Conservation (phyloP, 2,113 vertebrate species). For the Steatornis caripensis region DNA sequence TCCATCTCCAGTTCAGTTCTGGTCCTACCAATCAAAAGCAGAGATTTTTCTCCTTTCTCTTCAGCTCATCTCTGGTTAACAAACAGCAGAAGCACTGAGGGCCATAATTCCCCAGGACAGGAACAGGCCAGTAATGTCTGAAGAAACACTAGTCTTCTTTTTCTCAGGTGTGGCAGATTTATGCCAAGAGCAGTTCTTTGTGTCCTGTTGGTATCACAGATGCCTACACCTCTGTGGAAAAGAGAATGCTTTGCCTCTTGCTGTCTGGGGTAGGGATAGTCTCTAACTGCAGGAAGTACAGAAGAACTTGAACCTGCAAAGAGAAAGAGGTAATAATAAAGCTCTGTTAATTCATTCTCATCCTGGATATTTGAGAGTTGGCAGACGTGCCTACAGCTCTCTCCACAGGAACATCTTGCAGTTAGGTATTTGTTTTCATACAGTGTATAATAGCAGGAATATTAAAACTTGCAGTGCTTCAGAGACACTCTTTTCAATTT, state of each 20-base stretch:
- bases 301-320: conserved; percentile 91
- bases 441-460: neutral
- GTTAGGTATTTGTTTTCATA: neutral
- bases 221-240: conserved; percentile 94
- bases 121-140: neutral
- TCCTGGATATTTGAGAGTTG: neutral
- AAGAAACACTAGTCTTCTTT: neutral
- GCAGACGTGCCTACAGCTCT: neutral
- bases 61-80: neutral
- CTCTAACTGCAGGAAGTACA: conserved; percentile 97
- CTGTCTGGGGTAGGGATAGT: conserved; percentile 95
- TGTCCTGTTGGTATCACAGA: neutral
- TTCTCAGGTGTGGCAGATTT: neutral
- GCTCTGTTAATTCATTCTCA: neutral
- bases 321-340: neutral
- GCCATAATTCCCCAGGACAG: neutral
- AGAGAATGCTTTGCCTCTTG: conserved; percentile 96
- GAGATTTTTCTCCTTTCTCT: neutral
- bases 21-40: neutral
- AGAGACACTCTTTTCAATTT: neutral
- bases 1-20: neutral
- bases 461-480: neutral
- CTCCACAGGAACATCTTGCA: neutral
- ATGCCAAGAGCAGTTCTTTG: neutral
- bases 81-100: conserved; percentile 3